Evolutionary conservation across 1,140 invertebrate species (phyloP).

Genomic region (Microvelia longipes): DNA sequence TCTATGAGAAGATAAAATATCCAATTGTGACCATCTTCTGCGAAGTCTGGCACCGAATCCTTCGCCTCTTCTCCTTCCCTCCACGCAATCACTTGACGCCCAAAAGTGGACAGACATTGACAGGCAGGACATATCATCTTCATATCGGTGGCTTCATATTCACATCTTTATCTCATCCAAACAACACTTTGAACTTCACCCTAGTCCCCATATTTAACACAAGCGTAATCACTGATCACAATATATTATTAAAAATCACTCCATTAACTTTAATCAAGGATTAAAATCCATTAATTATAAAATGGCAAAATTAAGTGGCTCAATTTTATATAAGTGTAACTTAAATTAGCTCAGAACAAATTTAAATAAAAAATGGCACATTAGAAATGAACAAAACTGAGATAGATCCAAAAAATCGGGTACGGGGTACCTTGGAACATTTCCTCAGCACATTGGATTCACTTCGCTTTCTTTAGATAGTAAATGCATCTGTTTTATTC

Average conservation of each 20-base stretch:
- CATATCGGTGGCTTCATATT: neutral
- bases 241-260: neutral
- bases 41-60: conserved; percentile 1
- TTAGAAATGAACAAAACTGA: too few relatives aligned
- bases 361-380: too few relatives aligned
- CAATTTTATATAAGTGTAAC: too few relatives aligned
- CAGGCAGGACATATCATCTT: neutral
- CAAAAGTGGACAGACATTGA: conserved; percentile 13
- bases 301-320: too few relatives aligned
- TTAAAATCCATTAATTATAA: too few relatives aligned
- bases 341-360: too few relatives aligned
- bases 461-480: too few relatives aligned
- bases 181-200: neutral
- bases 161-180: neutral
- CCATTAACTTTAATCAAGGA: too few relatives aligned
- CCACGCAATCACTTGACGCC: conserved; percentile 12
- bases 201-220: neutral
- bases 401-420: too few relatives aligned
- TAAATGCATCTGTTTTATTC: too few relatives aligned
- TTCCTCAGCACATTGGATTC: too few relatives aligned
- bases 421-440: too few relatives aligned
- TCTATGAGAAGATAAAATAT: neutral
- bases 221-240: neutral
- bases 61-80: neutral
- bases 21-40: neutral